These are phyloP conservation scores for Drosophila nigrodunni DNA, from an alignment of 1,140 invertebrate species.

Conservation along the genomic window DNA sequence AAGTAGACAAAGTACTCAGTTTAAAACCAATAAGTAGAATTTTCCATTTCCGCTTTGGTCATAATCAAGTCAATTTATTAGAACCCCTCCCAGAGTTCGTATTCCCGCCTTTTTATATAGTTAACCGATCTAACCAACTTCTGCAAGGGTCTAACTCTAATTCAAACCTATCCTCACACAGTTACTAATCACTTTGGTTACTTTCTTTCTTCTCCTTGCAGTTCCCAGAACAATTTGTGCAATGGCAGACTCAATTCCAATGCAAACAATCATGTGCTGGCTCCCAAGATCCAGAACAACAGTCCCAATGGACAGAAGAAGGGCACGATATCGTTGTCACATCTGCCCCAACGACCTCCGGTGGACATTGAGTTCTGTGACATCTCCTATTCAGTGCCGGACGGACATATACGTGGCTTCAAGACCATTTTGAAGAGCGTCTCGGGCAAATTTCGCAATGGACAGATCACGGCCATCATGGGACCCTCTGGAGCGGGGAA, in stretches of 20 bases:
- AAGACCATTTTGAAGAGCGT: conserved; percentile 94
- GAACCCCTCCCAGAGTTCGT: too few species aligned
- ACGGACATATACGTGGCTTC: conserved; percentile 91
- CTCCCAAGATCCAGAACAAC: conserved; percentile 88
- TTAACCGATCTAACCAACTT: too few species aligned
- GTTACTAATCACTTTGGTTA: too few species aligned
- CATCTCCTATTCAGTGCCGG: conserved; percentile 93
- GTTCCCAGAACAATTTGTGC: conserved; percentile 89
- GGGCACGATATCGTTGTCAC: conserved; percentile 88
- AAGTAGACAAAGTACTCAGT: too few species aligned
- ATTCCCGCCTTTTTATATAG: too few species aligned
- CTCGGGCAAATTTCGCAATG: conserved; percentile 92
- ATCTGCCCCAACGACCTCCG: conserved; percentile 92
- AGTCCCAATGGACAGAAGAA: conserved; percentile 87
- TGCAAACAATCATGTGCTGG: conserved; percentile 85
- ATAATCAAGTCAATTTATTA: too few species aligned
- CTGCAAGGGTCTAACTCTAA: too few species aligned
- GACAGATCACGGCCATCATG: conserved; percentile 96
- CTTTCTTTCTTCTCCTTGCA: conserved; percentile 82
- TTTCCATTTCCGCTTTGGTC: too few species aligned
- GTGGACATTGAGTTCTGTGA: conserved; percentile 95
- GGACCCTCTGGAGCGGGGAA: conserved; percentile 97
- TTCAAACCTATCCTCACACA: too few species aligned
- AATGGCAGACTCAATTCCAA: conserved; percentile 87
- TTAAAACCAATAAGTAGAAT: too few species aligned